Base-by-base conservation (phyloP, 2,888 invertebrate genomes). In the Nomada goodeniana region DNA sequence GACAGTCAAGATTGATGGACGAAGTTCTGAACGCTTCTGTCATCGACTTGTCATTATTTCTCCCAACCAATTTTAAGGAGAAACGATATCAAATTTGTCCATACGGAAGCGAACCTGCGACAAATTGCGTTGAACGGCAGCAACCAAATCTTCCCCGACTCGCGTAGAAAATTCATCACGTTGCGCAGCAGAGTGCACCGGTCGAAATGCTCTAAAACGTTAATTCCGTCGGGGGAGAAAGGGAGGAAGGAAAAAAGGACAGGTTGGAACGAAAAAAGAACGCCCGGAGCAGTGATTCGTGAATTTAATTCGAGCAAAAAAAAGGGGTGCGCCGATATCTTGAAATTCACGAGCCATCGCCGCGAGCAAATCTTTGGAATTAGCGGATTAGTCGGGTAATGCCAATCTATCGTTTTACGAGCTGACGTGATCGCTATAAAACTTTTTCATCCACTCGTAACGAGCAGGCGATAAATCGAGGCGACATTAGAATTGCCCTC, bases 381-480 rank as follows among this genome's bases (percentile, higher is more conserved):
- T 84, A 83, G 71, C 82, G 83, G 78, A 83, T 83, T 83, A 83
- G 78, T 47, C 59, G 71, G 68, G 78, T 76, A 83, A 82, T 72
- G 78, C 74, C 83, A 52, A 83, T 82, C 83, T 81, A 81, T 77
- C 83, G 83, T 81, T 81, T 83, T 83, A 77, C 77, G 76, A 81
- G 81, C 81, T 83, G 81, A 83, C 83, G 83, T 81, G 83, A 83
- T 83, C 77, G 76, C 82, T 77, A 81, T 83, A 73, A 77, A 83
- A 70, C 83, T 81, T 77, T 81, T 81, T 73, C 81, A 73, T 73
- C 77, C 63, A 74, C 76, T 67, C 55, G 61, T 70, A 71, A 70
- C 73, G 53, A 70, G 64, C 53, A 26, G 63, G 59, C 69, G 36
- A 76, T 82, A 80, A 80, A 82, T 82, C 76, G 59, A 1, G 42